phyloP scores from a whole-genome alignment of 2,113 vertebrate species.

The Leptosomus discolor region DNA sequence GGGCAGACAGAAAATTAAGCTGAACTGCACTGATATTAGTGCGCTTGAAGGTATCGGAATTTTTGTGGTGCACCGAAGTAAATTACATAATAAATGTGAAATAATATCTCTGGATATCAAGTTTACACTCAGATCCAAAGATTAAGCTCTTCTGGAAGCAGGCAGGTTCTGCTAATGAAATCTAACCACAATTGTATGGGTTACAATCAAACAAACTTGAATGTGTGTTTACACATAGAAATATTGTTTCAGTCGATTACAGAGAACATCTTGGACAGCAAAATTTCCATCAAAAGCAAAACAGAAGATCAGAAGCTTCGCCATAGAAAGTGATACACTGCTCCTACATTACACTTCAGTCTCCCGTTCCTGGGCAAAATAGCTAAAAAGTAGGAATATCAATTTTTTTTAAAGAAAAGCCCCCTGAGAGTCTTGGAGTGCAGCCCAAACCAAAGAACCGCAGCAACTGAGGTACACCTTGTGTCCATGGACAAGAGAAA shows the following conservation, averaged over 20 bases:
- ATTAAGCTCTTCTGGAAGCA: neutral
- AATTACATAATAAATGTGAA: neutral
- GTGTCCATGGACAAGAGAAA: neutral
- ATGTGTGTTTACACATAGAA: accelerated
- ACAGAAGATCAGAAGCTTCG: neutral
- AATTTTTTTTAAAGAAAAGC: neutral
- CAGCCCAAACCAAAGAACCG: neutral
- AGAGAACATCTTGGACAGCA: neutral
- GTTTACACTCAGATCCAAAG: neutral
- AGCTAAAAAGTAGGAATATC: neutral
- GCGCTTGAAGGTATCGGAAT: neutral
- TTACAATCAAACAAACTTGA: neutral
- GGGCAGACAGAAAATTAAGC: neutral
- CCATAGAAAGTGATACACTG: neutral
- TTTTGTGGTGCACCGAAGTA: neutral
- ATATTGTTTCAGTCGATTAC: neutral
- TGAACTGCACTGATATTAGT: neutral
- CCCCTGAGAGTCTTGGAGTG: neutral
- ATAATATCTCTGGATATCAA: neutral
- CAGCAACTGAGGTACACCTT: neutral
- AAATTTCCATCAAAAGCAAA: neutral
- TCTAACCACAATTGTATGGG: neutral
- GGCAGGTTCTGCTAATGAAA: neutral
- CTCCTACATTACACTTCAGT: neutral
- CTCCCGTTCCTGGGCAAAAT: neutral